phyloP scores from a whole-genome alignment of 2,797 vertebrate species.

The Tamandua tetradactyla region DNA sequence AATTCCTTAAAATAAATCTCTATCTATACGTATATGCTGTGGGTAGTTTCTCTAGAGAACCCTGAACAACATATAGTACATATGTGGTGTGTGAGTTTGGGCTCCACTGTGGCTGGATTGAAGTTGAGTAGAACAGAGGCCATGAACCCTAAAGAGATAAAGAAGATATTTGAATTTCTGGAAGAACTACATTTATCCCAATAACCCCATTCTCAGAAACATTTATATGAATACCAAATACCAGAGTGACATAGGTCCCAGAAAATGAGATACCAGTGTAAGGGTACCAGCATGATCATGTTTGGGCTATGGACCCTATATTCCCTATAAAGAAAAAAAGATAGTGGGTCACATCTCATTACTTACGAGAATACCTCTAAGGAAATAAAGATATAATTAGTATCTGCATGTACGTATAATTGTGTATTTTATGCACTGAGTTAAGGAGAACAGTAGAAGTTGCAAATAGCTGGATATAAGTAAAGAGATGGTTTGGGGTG shows the following conservation, averaged over 20 bases:
- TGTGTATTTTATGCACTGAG: neutral
- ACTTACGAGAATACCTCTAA: neutral
- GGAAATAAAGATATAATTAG: neutral
- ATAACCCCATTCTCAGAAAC: neutral
- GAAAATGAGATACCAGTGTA: neutral
- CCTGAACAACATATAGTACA: fast-evolving
- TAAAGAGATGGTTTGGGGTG: neutral
- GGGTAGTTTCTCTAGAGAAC: no score
- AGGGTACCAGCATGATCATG: neutral
- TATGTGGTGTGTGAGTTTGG: neutral
- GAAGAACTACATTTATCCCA: neutral
- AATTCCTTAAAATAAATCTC: no score
- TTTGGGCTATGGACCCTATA: no score
- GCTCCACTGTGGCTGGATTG: fast-evolving
- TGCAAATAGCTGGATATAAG: neutral
- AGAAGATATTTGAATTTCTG: neutral
- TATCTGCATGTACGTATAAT: neutral
- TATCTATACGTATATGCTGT: no score
- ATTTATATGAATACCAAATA: fast-evolving
- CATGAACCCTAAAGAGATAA: no score
- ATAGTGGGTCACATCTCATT: neutral
- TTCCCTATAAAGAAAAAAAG: neutral
- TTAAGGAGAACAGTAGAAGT: neutral
- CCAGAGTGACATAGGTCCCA: neutral
- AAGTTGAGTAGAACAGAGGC: no score